Base-by-base conservation (phyloP, 2,797 vertebrate species). In the Notoglanidium macrostoma region DNA sequence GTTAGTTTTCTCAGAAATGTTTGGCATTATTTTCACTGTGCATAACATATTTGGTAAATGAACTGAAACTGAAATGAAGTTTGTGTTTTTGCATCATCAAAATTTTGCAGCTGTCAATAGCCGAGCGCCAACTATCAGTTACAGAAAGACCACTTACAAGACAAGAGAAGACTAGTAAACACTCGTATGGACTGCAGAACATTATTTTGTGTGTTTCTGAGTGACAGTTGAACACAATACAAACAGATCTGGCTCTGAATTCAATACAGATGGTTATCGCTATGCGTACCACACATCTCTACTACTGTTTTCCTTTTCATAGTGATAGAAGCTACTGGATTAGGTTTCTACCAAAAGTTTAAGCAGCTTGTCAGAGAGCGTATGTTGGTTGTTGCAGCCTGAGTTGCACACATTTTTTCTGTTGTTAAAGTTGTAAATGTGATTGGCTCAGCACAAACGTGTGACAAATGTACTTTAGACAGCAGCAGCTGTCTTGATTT, bases 1-100 rank as follows among this genome's bases (percentile, higher is more conserved):
- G 72, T 91, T 89, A 87, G 89, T 91, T 93, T 89, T 90, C 92
- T 86, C 84, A 87, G 89, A 93, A 93, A 94, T 93, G 86, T 92
- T 90, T 92, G 88, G 59, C 91, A 93, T 94, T 94, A 91, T 94
- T 93, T 89, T 88, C 76, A 86, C 80, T 29, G 84, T 65, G 89
- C 70, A 68, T 92, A 89, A 78, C 91, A 93, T 91, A 93, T 92
- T 92, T 83, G 80, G 88, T 81, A 88, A 61, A 61, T 88, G 88
- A 83, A 85, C 68, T 54, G n/a, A 85, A 83, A 72, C 86, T 86
- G 23, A 57, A 44, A 79, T 74, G 6, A 61, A 23, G 35, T 46
- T 12, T 61, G 5, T 1, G 21, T 11, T 23, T 46, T 17, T 79
- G 54, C 82, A 23, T 84, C 14, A 67, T 67, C 32, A 49, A 70